Percentiles rank a stretch among this genome's conserved stretches.
Conservation (phyloP, 2,797 vertebrate species). For the Oophaga sylvatica region DNA sequence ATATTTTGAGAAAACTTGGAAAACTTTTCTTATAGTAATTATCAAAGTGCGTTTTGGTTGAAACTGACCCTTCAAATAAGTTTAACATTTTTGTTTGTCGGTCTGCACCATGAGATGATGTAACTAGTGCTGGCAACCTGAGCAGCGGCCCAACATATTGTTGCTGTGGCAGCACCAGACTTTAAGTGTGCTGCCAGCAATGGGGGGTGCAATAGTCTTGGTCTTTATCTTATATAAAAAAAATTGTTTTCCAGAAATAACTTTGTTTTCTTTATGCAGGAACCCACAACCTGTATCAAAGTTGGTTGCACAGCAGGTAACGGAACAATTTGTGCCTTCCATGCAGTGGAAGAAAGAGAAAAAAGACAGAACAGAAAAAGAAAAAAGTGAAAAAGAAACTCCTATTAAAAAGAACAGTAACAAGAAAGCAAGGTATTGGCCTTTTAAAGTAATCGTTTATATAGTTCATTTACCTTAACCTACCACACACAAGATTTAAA, state of each 20-base stretch:
- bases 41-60: no score
- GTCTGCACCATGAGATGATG: no score
- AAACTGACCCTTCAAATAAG: no score
- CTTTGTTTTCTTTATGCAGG: slow-evolving; percentile 76
- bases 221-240: neutral
- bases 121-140: no score
- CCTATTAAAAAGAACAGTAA: slow-evolving; percentile 93
- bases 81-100: no score
- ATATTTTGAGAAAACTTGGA: no score
- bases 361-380: slow-evolving; percentile 94
- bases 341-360: slow-evolving; percentile 95
- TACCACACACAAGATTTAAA: neutral
- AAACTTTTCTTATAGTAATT: no score
- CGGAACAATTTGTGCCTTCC: slow-evolving; percentile 93
- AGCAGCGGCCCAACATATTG: no score
- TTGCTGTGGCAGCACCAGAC: no score
- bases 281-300: slow-evolving; percentile 97
- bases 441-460: neutral
- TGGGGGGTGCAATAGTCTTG: no score
- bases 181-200: no score
- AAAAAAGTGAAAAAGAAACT: slow-evolving; percentile 93
- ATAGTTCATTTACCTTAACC: neutral
- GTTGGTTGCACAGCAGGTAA: slow-evolving; percentile 95
- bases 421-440: slow-evolving; percentile 91
- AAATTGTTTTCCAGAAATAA: neutral